Base-by-base conservation (phyloP, 2,113 vertebrate species). In the Cygnus buccinator region DNA sequence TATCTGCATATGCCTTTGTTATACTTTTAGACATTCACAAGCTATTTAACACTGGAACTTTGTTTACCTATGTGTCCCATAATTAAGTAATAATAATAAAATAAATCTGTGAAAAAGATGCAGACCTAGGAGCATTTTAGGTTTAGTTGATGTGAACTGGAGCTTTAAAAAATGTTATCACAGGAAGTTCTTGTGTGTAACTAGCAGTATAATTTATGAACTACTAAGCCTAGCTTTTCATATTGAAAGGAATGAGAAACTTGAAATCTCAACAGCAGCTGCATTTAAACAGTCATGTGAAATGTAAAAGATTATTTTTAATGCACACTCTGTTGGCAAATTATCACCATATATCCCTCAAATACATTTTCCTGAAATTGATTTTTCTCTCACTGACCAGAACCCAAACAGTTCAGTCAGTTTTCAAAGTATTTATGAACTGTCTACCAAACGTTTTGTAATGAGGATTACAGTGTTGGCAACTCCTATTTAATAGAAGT, bases 31-130 rank as follows among this genome's bases (percentile, higher is more conserved):
- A 17, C n/a, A 62, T 37, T 35, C 18, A 7, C 10, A 37, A 33
- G 22, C 13, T 19, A 23, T 25, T 87, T 15, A 83, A 46, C 28
- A 61, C 61, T 52, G 78, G 16, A 35, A 55, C 67, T 39, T 88
- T 78, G 9, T 67, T 90, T 61, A 59, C n/a, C 33, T 89, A 16
- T 37, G 18, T 11, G 37, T 39, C 10, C 23, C 12, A 37, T 35
- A 61, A 25, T 16, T 37, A 20, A 22, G 25, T 37, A 35, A 61
- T 46, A 46, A 46, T 48, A 48, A 21, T 22, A 59, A 50, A 59
- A 39, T 25, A 37, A 37, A 39, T 14, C 9, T 94, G 59, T 94
- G 83, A 90, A 91, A 82, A 93, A 95, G 11, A 10, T 92, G 86
- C 65, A 93, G 62, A 63, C 86, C 4, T 83, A 77, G 80, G 72